Base-by-base conservation (phyloP, 2,888 invertebrate species). In the Acleris sparsana region DNA sequence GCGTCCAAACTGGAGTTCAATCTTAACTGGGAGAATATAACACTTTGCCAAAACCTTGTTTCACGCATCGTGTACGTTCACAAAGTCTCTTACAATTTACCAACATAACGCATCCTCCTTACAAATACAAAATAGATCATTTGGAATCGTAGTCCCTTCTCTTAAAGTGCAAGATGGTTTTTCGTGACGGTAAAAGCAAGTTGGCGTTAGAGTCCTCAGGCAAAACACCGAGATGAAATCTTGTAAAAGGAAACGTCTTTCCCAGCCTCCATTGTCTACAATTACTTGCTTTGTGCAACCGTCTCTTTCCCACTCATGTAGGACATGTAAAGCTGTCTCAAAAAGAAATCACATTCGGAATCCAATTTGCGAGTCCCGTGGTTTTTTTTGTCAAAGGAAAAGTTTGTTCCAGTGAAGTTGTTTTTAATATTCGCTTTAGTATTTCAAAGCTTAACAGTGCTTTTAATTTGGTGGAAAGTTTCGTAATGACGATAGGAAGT, bases 191-290 rank as follows among this genome's bases (percentile, higher is more conserved):
- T 43, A 73, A 53, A 62, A 0, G 11, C 72, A 80, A 74, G 67
- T 78, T 82, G 70, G 85, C 64, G 25, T 63, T 43, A 43, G 77
- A 71, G 72, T 86, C 87, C 88, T 85, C 80, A 80, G 87, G 91
- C 88, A 86, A 87, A 87, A 88, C 84, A 86, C 78, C 64, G 73
- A 86, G 90, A 90, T 91, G 87, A 86, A 88, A 91, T 92, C 92
- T 90, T 90, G 88, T 85, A 90, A 89, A 88, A 86, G 88, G 86
- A 90, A 88, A 90, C 84, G 92, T 92, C 92, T 92, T 92, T 92
- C 91, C 89, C 92, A 92, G 92, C 83, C 82, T 72, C 86, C 83
- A 89, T 91, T 92, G 91, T 92, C 89, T 90, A 92, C 91, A 92
- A 89, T 91, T 88, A 89, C 89, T 88, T 85, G 85, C 89, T 87